These are phyloP conservation scores for Hypsopygia costalis DNA, from an alignment of 2,888 invertebrate genomes.

Conservation along the genomic window DNA sequence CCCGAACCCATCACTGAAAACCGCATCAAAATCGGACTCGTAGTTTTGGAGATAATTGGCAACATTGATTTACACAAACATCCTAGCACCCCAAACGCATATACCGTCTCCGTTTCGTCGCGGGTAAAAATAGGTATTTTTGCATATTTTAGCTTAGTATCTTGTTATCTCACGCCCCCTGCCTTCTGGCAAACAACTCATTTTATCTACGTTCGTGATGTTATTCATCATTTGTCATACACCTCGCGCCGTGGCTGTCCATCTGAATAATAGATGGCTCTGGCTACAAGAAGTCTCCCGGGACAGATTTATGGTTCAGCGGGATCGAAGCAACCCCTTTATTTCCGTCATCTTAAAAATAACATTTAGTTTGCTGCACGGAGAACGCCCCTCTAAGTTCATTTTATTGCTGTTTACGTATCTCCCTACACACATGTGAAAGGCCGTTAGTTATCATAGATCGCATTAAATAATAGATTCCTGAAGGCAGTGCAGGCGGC, in stretches of 20 bases:
- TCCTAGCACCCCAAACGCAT: too few relatives aligned
- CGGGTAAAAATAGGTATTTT: too few relatives aligned
- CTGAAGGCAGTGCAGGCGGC: constrained; percentile 40
- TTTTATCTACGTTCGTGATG: constrained; percentile 16
- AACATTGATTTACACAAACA: too few relatives aligned
- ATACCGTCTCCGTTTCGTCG: too few relatives aligned
- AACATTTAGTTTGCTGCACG: constrained; percentile 29
- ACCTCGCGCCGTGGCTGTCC: constrained; percentile 34
- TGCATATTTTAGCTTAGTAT: neutral
- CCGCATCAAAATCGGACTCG: too few relatives aligned
- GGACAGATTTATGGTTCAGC: constrained; percentile 55
- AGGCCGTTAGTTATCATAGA: constrained; percentile 49
- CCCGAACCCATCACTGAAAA: too few relatives aligned
- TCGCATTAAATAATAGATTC: constrained; percentile 56
- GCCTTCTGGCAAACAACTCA: constrained; percentile 19
- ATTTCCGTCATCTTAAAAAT: constrained; percentile 40
- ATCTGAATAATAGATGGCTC: constrained; percentile 57
- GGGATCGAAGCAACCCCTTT: constrained; percentile 37
- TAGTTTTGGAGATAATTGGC: too few relatives aligned
- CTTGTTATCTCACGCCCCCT: constrained; percentile 9
- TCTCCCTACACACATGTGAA: constrained; percentile 35
- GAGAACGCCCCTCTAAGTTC: constrained; percentile 14
- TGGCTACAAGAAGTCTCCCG: constrained; percentile 45
- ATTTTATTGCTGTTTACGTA: constrained; percentile 22
- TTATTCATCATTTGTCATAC: constrained; percentile 51